phyloP scores from a whole-genome alignment of 2,888 invertebrate species.

The Zaprionus bogoriensis region DNA sequence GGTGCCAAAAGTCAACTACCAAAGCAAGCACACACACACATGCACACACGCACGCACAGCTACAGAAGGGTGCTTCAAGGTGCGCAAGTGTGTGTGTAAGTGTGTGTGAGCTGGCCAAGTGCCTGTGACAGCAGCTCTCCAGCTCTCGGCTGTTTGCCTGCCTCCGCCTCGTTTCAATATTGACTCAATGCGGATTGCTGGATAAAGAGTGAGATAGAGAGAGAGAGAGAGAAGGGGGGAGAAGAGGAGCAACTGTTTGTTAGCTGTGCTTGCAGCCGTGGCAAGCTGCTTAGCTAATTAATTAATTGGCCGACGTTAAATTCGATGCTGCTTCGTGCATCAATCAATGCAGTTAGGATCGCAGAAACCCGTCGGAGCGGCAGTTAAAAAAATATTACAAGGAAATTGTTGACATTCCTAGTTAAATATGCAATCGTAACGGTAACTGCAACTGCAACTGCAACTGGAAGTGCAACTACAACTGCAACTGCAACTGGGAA shows the following conservation, averaged over 20 bases:
- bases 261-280: neutral
- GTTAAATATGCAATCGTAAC: conserved; percentile 72
- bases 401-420: conserved; percentile 77
- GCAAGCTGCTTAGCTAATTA: conserved; percentile 48
- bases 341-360: neutral
- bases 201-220: no score
- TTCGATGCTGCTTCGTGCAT: neutral
- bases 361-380: conserved; percentile 54
- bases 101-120: conserved; percentile 25
- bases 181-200: conserved; percentile 61
- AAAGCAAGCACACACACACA: conserved; percentile 25
- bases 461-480: conserved; percentile 35
- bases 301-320: conserved; percentile 50
- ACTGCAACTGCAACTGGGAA: conserved; percentile 16
- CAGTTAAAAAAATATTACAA: conserved; percentile 63
- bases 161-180: conserved; percentile 57
- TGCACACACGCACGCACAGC: neutral
- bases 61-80: conserved; percentile 13
- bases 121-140: conserved; percentile 23
- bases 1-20: conserved; percentile 63
- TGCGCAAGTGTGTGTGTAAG: conserved; percentile 22
- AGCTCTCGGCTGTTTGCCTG: conserved; percentile 43
- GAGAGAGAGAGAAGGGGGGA: no score
- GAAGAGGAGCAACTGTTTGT: no score
- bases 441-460: conserved; percentile 67